Evolutionary conservation across 2,113 vertebrate genomes (phyloP).

Genomic region (Pterocles gutturalis): DNA sequence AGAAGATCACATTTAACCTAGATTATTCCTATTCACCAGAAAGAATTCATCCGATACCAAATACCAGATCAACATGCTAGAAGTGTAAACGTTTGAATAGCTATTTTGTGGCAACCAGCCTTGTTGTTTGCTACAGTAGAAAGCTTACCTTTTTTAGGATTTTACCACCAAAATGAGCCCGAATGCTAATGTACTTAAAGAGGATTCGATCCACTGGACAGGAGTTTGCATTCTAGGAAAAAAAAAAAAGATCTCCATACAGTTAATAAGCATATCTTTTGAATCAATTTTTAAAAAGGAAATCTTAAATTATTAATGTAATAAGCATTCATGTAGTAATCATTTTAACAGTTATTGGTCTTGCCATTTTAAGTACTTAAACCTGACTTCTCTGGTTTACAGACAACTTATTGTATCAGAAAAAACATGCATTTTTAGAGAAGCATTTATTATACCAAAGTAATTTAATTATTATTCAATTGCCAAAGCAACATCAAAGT

Average conservation of each 20-base stretch:
- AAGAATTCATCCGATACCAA: neutral
- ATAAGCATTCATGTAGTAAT: neutral
- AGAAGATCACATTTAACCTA: neutral
- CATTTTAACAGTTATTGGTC: neutral
- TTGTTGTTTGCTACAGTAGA: neutral
- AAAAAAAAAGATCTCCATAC: neutral
- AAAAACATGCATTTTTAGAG: neutral
- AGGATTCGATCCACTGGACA: constrained; percentile 93
- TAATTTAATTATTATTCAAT: neutral
- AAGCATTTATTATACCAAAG: neutral
- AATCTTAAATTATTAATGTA: neutral
- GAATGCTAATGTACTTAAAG: constrained; percentile 89
- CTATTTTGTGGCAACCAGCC: neutral
- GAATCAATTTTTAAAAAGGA: neutral
- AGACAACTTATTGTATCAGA: neutral
- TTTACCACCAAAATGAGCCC: constrained; percentile 87
- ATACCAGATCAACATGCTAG: neutral
- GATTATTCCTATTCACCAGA: neutral
- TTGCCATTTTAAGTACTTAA: neutral
- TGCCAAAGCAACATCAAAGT: neutral
- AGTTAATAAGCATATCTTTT: neutral
- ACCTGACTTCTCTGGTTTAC: neutral
- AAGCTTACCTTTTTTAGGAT: constrained; percentile 88
- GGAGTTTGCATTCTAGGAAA: constrained; percentile 91
- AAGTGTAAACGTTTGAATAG: neutral